Conservation (phyloP, 2,113 vertebrate genomes). For the Pyxicephalus adspersus region DNA sequence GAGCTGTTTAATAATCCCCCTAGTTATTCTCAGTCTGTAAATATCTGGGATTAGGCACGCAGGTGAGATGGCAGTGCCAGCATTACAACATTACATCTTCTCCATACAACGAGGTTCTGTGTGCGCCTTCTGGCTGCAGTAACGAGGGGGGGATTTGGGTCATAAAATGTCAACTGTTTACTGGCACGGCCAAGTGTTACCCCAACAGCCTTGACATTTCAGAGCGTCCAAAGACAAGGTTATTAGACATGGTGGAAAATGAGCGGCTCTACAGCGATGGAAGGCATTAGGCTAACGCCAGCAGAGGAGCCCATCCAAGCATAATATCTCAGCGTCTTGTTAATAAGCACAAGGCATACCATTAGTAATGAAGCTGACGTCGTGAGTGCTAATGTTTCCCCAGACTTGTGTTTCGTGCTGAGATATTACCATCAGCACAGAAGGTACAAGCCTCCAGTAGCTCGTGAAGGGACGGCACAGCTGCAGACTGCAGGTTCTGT, state of each 20-base stretch:
- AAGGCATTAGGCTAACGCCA: slow-evolving; percentile 51
- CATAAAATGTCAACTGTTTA: slow-evolving; percentile 22
- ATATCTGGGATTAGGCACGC: slow-evolving; percentile 17
- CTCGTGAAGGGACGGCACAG: slow-evolving; percentile 33
- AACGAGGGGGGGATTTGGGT: slow-evolving; percentile 9
- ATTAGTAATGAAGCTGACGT: slow-evolving; percentile 49
- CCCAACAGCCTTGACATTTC: slow-evolving; percentile 7
- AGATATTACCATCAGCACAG: slow-evolving; percentile 41
- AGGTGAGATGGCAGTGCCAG: slow-evolving; percentile 25
- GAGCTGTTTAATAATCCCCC: slow-evolving; percentile 5
- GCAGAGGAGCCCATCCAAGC: slow-evolving; percentile 47
- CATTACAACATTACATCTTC: not conserved
- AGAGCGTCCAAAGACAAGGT: not conserved
- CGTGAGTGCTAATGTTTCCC: slow-evolving; percentile 53
- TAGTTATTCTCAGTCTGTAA: slow-evolving; percentile 22
- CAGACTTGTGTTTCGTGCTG: slow-evolving; percentile 49
- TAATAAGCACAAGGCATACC: slow-evolving; percentile 45
- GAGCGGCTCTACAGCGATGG: slow-evolving; percentile 27
- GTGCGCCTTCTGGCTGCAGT: not conserved
- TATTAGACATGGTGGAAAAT: slow-evolving; percentile 50
- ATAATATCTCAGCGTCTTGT: slow-evolving; percentile 44
- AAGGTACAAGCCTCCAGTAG: slow-evolving; percentile 44
- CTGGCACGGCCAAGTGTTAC: slow-evolving; percentile 22
- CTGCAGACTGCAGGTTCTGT: slow-evolving; percentile 17
- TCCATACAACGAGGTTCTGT: slow-evolving; percentile 13